These are phyloP conservation scores for Lepidonotus clava DNA, from an alignment of 2,888 invertebrate species.

Conservation along the genomic window DNA sequence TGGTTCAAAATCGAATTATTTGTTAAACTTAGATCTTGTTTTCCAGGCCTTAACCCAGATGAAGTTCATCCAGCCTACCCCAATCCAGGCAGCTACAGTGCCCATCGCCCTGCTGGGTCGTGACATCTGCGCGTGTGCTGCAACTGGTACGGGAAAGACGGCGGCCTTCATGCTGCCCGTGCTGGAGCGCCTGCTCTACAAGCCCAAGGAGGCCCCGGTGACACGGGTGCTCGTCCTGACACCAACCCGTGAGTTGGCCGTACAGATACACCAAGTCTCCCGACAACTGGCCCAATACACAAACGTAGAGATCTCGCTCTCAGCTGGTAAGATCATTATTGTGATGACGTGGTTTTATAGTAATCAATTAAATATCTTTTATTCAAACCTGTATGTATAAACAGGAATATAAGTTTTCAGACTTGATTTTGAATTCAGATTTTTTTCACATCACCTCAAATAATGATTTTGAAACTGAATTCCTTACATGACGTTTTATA, in stretches of 20 bases:
- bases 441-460: neutral
- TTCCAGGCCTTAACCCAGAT: constrained; percentile 89
- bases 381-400: neutral
- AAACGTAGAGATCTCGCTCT: constrained; percentile 79
- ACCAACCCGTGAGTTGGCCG: constrained; percentile 97
- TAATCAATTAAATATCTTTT: too few relatives aligned
- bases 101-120: constrained; percentile 95
- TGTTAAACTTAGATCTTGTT: too few relatives aligned
- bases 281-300: constrained; percentile 94
- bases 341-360: neutral
- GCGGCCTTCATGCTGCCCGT: constrained; percentile 99
- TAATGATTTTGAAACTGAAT: neutral
- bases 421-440: neutral
- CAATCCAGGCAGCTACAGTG: constrained; percentile 97
- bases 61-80: constrained; percentile 96
- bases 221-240: constrained; percentile 95
- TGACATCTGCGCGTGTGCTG: constrained; percentile 99
- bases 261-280: constrained; percentile 97
- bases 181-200: constrained; percentile 93
- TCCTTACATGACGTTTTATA: too few relatives aligned
- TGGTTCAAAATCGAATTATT: too few relatives aligned
- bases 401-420: neutral
- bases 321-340: constrained; percentile 73
- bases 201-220: constrained; percentile 85
- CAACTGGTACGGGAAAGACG: constrained; percentile 96